Evolutionary conservation across 2,113 vertebrate genomes (phyloP).

Genomic region (Vicugna pacos): DNA sequence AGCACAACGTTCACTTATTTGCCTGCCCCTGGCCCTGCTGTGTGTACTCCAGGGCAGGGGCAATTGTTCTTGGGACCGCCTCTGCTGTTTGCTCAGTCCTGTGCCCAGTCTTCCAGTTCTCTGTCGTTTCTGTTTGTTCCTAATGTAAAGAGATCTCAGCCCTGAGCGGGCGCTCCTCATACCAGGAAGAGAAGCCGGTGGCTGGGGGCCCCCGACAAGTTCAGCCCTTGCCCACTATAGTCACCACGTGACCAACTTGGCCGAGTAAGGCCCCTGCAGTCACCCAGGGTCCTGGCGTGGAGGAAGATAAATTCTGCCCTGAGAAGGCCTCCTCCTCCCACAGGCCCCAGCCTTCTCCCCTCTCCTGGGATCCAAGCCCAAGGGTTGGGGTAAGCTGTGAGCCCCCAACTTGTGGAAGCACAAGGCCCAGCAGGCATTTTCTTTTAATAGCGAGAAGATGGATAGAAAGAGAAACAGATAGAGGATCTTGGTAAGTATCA

Average conservation of each 20-base stretch:
- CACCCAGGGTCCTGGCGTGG: no score
- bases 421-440: not conserved
- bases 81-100: not conserved
- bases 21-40: not conserved
- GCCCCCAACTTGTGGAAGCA: not conserved
- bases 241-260: not conserved
- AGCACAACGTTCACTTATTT: not conserved
- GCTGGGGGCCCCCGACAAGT: not conserved
- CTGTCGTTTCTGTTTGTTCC: not conserved
- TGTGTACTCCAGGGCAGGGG: not conserved
- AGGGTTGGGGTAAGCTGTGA: not conserved
- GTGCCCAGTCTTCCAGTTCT: not conserved
- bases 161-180: not conserved
- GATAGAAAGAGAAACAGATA: not conserved
- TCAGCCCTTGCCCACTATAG: not conserved
- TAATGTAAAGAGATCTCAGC: not conserved
- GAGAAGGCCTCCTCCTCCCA: not conserved
- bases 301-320: not conserved
- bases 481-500: not conserved
- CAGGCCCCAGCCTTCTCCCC: not conserved
- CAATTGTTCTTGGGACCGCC: not conserved
- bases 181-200: not conserved
- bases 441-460: not conserved
- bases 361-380: not conserved
- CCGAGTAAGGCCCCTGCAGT: not conserved